Evolutionary conservation across 2,888 invertebrate genomes (phyloP).

Genomic region (Oscheius sp.): DNA sequence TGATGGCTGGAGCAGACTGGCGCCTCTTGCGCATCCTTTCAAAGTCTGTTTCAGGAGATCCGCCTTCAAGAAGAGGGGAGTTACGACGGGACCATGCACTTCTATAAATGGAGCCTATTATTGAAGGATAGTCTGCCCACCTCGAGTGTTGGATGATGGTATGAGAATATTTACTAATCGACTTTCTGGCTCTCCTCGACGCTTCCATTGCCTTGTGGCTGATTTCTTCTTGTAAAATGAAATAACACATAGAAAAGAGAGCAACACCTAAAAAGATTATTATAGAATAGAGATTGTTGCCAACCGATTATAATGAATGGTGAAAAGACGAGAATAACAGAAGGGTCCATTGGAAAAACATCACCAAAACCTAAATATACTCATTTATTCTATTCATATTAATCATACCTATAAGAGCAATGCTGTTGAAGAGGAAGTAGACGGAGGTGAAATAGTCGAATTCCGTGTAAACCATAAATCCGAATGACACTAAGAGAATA

Average conservation of each 20-base stretch:
- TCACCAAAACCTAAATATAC: slow-evolving; percentile 62
- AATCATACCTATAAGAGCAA: slow-evolving; percentile 51
- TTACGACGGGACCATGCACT: slow-evolving; percentile 60
- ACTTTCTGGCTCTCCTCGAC: slow-evolving; percentile 53
- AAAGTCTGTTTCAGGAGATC: slow-evolving; percentile 37
- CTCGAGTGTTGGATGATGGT: slow-evolving; percentile 51
- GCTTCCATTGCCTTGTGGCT: slow-evolving; percentile 53
- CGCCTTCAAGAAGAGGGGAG: slow-evolving; percentile 56
- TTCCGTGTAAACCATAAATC: slow-evolving; percentile 50
- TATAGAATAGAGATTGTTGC: too few relatives aligned
- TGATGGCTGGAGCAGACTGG: slow-evolving; percentile 58
- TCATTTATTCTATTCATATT: too few relatives aligned
- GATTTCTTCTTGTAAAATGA: slow-evolving; percentile 66
- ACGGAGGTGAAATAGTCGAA: slow-evolving; percentile 62
- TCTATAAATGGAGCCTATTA: slow-evolving; percentile 2
- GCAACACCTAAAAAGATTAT: slow-evolving; percentile 44
- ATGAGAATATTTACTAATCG: slow-evolving; percentile 61
- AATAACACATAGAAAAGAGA: slow-evolving; percentile 67
- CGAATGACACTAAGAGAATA: slow-evolving; percentile 43
- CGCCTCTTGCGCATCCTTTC: slow-evolving; percentile 52
- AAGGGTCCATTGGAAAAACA: slow-evolving; percentile 58
- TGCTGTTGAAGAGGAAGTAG: slow-evolving; percentile 63
- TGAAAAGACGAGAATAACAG: slow-evolving; percentile 52
- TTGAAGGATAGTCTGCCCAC: neutral
- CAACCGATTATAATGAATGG: slow-evolving; percentile 61